Base-by-base conservation (phyloP, 2,888 invertebrate species). In the Perithous albicinctus region DNA sequence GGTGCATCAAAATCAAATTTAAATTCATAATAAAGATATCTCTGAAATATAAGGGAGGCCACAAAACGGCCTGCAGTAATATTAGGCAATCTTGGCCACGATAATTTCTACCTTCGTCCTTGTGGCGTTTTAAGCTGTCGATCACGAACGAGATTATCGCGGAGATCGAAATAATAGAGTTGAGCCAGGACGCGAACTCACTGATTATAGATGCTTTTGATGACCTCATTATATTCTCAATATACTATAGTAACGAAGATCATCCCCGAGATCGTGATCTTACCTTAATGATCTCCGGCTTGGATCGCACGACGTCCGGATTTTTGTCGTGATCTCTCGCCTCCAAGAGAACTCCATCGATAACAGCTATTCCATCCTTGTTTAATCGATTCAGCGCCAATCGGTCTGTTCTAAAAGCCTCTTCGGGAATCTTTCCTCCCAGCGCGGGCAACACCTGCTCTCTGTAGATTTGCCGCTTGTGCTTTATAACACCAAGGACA, bases 341-440 rank as follows among this genome's bases (percentile, higher is more conserved):
- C 64, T 95, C 94, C 6, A 95, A 91, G 64, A 95, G 89, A 41
- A 94, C 91, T 6, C 95, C 95, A 88, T 95, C 95, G 2, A 95
- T 94, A 41, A 94, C 92, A 0, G 94, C 93, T 48, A 95, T 94
- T 20, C 95, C 95, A 86, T 95, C 94, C 86, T 95, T 94, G 89
- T 95, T 95, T 51, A 95, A 89, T 54, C 94, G 94, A 89, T 95
- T 95, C 41, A 95, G 89, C 48, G 94, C 94, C 59, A 95, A 89
- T 10, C 95, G 93, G 89, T 95, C 95, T 0, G 94, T 93, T 82
- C 94, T 93, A 85, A 95, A 95, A 6, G 95, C 95, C 51, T 94
- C 94, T 78, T 95, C 95, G 0, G 95, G 95, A 84, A 95, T 95
- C 89, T 95, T 95, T 0, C 95, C 95, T 43, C 95, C 95, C 41